A percentile compares a stretch with the other conserved stretches of the same genome.
Evolutionary conservation across 2,113 vertebrate species (phyloP).

Genomic region (Cettia cetti): DNA sequence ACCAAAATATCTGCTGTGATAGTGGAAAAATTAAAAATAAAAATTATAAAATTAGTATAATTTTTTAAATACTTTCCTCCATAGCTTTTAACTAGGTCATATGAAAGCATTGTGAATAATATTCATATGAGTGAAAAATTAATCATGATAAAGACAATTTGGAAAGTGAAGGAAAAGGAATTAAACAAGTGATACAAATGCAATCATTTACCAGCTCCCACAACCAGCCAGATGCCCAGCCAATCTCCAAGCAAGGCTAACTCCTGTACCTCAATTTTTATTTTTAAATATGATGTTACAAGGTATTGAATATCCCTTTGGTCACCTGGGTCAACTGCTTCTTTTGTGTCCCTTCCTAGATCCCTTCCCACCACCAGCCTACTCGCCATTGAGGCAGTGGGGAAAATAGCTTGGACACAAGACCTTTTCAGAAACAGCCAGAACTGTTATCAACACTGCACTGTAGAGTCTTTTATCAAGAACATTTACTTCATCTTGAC

Average conservation of each 20-base stretch:
- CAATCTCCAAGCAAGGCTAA: not conserved
- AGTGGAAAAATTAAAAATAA: not conserved
- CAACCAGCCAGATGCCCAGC: not conserved
- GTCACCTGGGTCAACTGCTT: not conserved
- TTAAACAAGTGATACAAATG: not conserved
- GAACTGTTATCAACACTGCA: not conserved
- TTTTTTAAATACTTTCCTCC: not conserved
- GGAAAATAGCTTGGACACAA: not conserved
- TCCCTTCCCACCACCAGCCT: not conserved
- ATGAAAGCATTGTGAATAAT: not conserved
- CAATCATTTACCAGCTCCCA: not conserved
- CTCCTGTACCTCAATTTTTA: not conserved
- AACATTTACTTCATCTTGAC: not conserved
- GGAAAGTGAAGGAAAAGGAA: not conserved
- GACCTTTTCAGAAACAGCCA: not conserved
- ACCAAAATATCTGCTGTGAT: not conserved
- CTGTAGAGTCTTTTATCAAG: not conserved
- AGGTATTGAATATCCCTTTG: not conserved
- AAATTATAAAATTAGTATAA: not conserved
- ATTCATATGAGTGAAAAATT: not conserved
- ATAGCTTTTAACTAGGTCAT: not conserved
- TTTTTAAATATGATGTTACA: not conserved
- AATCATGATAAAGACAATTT: not conserved
- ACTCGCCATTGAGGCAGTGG: fast-evolving
- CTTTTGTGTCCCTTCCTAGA: not conserved